phyloP scores from a whole-genome alignment of 2,797 vertebrate genomes.

The Lacerta bilineata region DNA sequence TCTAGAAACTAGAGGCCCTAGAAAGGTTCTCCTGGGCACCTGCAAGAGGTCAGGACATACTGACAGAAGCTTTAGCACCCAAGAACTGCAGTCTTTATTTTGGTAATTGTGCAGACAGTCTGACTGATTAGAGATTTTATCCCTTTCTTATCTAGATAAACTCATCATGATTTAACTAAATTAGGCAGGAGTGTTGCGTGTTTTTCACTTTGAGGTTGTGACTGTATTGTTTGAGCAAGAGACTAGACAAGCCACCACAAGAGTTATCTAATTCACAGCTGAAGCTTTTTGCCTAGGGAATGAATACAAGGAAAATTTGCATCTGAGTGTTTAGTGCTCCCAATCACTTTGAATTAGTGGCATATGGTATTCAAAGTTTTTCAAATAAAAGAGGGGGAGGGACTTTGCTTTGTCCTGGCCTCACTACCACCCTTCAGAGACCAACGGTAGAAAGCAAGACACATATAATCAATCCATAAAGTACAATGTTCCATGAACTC shows the following conservation, averaged over 20 bases:
- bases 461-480: background rate
- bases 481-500: background rate
- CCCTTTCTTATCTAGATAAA: background rate
- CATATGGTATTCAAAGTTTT: slow-evolving; percentile 38
- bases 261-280: background rate
- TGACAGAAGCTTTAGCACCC: background rate
- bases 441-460: slow-evolving; percentile 15
- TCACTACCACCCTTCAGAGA: slow-evolving; percentile 4
- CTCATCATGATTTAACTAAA: background rate
- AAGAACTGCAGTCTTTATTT: background rate
- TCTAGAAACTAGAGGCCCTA: background rate
- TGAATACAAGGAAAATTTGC: slow-evolving; percentile 1
- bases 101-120: background rate
- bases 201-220: background rate
- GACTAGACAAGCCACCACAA: background rate
- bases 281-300: background rate
- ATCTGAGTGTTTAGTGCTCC: slow-evolving; percentile 21
- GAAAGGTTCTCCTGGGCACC: background rate
- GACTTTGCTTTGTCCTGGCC: background rate
- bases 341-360: slow-evolving; percentile 20
- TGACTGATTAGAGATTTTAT: background rate
- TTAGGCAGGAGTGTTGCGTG: background rate
- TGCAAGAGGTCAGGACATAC: background rate
- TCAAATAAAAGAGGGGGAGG: background rate
- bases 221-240: background rate